Conservation (phyloP, 2,888 invertebrate genomes). For the Furcula furcula region DNA sequence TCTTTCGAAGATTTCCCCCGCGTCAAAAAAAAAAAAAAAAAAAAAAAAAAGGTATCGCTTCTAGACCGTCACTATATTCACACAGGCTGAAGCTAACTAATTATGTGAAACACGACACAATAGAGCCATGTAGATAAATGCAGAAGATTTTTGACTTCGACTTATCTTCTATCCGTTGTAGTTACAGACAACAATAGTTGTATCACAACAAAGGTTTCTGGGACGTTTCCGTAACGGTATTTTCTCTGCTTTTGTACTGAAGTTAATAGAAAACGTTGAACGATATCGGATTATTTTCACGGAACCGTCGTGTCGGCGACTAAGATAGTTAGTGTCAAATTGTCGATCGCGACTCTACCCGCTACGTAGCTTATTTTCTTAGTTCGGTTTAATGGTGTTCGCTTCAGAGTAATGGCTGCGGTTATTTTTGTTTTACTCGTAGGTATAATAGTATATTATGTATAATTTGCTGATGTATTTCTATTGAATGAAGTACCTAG, state of each 20-base stretch:
- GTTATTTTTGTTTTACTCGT: no score
- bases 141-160: slow-evolving; percentile 36
- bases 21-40: no score
- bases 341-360: slow-evolving; percentile 25
- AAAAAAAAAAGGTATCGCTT: no score
- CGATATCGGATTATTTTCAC: slow-evolving; percentile 53
- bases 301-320: slow-evolving; percentile 33
- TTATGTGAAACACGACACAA: slow-evolving; percentile 14
- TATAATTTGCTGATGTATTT: not conserved
- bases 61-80: slow-evolving; percentile 6
- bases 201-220: slow-evolving; percentile 65
- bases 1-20: no score
- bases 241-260: slow-evolving; percentile 57
- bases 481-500: not conserved
- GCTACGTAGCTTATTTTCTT: slow-evolving; percentile 28
- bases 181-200: slow-evolving; percentile 60
- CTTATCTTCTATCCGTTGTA: slow-evolving; percentile 50
- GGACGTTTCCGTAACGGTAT: slow-evolving; percentile 65
- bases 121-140: slow-evolving; percentile 16
- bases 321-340: slow-evolving; percentile 38
- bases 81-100: slow-evolving; percentile 10
- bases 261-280: slow-evolving; percentile 61
- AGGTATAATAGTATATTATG: no score
- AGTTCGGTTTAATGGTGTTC: slow-evolving; percentile 6
- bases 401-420: no score